Evolutionary conservation across 1,140 invertebrate genomes (phyloP), one percentile per base, ranked within the genome.

Genomic region (Drosophila pseudoananassae): DNA sequence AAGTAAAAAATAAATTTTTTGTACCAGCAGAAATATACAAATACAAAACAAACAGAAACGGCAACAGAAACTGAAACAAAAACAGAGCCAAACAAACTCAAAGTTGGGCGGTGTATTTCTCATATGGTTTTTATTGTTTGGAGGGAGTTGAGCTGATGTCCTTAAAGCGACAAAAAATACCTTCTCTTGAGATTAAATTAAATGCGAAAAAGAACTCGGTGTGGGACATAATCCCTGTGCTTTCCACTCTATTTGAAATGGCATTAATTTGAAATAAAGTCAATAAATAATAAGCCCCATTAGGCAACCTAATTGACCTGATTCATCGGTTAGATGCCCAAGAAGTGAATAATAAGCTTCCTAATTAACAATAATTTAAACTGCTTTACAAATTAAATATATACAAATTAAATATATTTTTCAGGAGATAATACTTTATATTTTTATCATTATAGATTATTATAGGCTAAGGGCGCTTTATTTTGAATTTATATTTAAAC

Each of bases 11-110:
- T 47, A 45, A 59, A 60, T 17, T 70, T 70, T 56, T 29, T 70
- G 47, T 70, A 38, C 64, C 43, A 74, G 38, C 59, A 64, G 31
- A 64, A 74, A 71, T 58, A 77, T 64, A 76, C 78, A 81, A 81
- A 81, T 73, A 66, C 66, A 82, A 61, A 73, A 58, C 49, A 81
- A 82, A 64, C 45, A 59, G 20, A 52, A 43, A 60, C 54, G 56
- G 51, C 47, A 52, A 63, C 43, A 72, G 40, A 77, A 73, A 64
- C 61, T 68, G 47, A 81, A 73, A 64, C 61, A 69, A 55, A 69
- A 69, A 56, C 66, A 69, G 1, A 69, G 43, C 64, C 12, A 69
- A 70, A 69, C 66, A 70, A 70, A 49, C 51, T 6, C 15, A 69
- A 70, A 70, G 64, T 69, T 46, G 52, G 20, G 50, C n/a, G 20